Conservation (phyloP, 2,888 invertebrate species). For the Drosophila pegasa region DNA sequence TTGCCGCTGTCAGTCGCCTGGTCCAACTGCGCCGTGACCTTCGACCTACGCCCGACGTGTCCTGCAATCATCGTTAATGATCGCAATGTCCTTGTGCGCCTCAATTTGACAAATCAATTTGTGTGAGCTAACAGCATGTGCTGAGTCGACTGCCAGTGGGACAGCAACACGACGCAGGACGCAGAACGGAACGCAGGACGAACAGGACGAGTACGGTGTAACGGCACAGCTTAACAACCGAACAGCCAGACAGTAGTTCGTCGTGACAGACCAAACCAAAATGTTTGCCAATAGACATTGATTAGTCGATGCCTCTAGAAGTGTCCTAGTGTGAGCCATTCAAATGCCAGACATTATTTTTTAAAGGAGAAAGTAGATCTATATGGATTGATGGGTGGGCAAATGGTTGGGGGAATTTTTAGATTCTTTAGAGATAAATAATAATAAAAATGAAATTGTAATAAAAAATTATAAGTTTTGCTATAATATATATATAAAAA, state of each 20-base stretch:
- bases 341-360: background rate
- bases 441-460: too few species aligned
- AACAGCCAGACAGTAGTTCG: constrained; percentile 60
- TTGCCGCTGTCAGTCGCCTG: background rate
- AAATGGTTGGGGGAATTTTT: too few species aligned
- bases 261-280: constrained; percentile 70
- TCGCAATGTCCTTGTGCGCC: constrained; percentile 76
- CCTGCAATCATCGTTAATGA: constrained; percentile 80
- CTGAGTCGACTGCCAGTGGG: constrained; percentile 57
- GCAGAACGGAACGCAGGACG: constrained; percentile 4
- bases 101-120: constrained; percentile 77
- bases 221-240: constrained; percentile 6
- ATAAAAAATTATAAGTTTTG: too few species aligned
- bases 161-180: constrained; percentile 31
- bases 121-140: constrained; percentile 73
- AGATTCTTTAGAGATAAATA: too few species aligned
- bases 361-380: background rate
- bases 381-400: too few species aligned
- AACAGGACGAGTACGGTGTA: constrained; percentile 24
- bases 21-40: constrained; percentile 78
- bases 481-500: too few species aligned
- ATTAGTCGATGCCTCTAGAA: constrained; percentile 40
- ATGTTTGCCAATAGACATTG: constrained; percentile 78
- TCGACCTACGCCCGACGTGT: constrained; percentile 51
- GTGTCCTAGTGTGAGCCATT: constrained; percentile 40